These are phyloP conservation scores for Amblyjoppa fuscipennis DNA, from an alignment of 2,888 invertebrate species.

Conservation along the genomic window DNA sequence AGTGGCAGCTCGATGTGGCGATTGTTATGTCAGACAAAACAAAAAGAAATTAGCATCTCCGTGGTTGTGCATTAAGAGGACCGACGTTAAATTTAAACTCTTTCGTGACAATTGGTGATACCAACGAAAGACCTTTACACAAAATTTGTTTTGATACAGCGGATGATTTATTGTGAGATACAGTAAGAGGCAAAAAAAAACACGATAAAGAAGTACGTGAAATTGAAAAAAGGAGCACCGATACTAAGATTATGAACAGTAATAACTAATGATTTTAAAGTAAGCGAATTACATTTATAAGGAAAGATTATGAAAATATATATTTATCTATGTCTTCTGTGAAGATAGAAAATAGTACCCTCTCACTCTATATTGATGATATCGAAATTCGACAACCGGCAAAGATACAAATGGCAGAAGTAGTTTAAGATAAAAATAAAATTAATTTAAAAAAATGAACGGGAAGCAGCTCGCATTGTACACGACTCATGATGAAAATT, in stretches of 20 bases:
- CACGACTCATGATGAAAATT: conserved; percentile 75
- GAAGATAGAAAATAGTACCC: conserved; percentile 86
- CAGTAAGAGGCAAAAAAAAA: conserved; percentile 71
- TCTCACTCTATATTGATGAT: conserved; percentile 85
- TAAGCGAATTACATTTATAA: conserved; percentile 85
- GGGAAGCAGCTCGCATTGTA: conserved; percentile 78
- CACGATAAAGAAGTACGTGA: conserved; percentile 76
- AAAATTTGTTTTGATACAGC: conserved; percentile 74
- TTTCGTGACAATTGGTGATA: conserved; percentile 50
- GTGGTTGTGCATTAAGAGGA: conserved; percentile 56
- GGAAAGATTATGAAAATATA: conserved; percentile 86
- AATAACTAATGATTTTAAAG: conserved; percentile 84
- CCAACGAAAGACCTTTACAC: conserved; percentile 68
- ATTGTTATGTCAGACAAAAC: conserved; percentile 41
- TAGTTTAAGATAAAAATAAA: conserved; percentile 76
- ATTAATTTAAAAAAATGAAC: conserved; percentile 50
- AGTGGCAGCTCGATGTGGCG: conserved; percentile 12
- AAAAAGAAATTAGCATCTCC: conserved; percentile 54
- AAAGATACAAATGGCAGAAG: conserved; percentile 80
- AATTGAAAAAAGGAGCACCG: conserved; percentile 82
- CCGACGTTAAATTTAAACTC: conserved; percentile 35
- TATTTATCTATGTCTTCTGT: conserved; percentile 86
- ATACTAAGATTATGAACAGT: conserved; percentile 85
- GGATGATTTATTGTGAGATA: conserved; percentile 74
- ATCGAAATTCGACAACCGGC: conserved; percentile 78